Evolutionary conservation across 1,140 invertebrate species (phyloP), one percentile per base, ranked within the genome.

Genomic region (Sipha flava): DNA sequence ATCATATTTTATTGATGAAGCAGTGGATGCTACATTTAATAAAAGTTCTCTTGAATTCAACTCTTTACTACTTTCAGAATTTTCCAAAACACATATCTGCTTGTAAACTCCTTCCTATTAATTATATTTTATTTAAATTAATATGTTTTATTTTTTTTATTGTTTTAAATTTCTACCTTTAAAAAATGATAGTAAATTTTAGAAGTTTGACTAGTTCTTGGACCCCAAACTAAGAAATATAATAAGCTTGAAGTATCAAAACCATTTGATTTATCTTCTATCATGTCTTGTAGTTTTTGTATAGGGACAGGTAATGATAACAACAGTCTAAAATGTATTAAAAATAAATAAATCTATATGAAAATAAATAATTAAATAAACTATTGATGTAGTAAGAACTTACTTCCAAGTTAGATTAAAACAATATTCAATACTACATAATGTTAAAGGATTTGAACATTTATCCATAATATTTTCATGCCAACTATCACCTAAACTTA

Each of bases 371-470:
- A n/a, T 40, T 9, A 34, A 66, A 80, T 21, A 23, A 72, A 21
- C 66, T 66, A 57, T 34, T 21, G 49, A 34, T 62, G 26, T 81
- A n/a, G n/a, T n/a, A n/a, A n/a, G 21, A 34, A 83, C 82, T 82
- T 85, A 91, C 90, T 92, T 90, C 93, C 94, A 96, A 82, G 90
- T 90, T 59, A 95, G 90, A 57, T 91, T 92, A 83, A 97, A 96
- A 84, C 95, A 96, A 86, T 97, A 98, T 82, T 98, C 94, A 79
- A 94, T 91, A 5, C 93, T 91, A 83, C 93, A 94, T 0, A 95
- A 85, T 43, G 91, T 92, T 40, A 91, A 57, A 4, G 73, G 21
- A 59, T 77, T 59, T 57, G n/a, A 57, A 77, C 14, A 40, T 3
- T 26, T 23, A 18, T 43, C 21, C 26, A 6, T 77, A 59, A 16